Percentiles rank a stretch among this genome's conserved stretches.
These are phyloP conservation scores for Coelopa frigida DNA, from an alignment of 1,140 invertebrate genomes.

Conservation along the genomic window DNA sequence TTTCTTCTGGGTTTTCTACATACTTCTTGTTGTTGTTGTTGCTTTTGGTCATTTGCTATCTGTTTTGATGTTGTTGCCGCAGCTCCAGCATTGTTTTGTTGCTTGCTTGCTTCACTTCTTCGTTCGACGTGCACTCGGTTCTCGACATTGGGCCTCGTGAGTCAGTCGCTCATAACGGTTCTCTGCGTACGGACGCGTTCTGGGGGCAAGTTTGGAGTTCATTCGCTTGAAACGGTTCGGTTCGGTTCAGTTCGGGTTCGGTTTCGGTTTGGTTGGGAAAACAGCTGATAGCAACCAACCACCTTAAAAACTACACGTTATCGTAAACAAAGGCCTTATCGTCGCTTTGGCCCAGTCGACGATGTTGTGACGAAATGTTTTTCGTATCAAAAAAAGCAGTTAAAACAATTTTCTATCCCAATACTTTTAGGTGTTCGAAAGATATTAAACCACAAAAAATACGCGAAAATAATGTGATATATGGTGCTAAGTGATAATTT, in stretches of 20 bases:
- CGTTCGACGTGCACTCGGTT: conserved; percentile 11
- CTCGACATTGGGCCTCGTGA: conserved; percentile 1
- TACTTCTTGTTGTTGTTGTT: conserved; percentile 12
- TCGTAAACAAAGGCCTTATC: too few species aligned
- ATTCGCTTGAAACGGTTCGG: neutral
- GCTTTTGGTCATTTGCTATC: conserved; percentile 6
- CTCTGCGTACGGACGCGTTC: conserved; percentile 42
- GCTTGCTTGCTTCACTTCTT: too few species aligned
- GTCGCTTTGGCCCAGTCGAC: too few species aligned
- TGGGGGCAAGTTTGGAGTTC: neutral
- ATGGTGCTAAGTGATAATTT: too few species aligned
- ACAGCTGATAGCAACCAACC: conserved; percentile 5
- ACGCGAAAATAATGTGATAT: too few species aligned
- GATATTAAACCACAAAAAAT: too few species aligned
- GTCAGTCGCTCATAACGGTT: conserved; percentile 42
- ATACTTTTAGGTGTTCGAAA: too few species aligned
- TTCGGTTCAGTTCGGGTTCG: too few species aligned
- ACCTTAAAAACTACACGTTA: too few species aligned
- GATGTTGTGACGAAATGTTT: too few species aligned
- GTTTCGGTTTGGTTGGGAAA: neutral
- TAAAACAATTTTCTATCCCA: too few species aligned
- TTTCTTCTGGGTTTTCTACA: neutral
- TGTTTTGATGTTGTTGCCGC: conserved; percentile 9
- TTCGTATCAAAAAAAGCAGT: too few species aligned
- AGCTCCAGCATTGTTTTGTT: conserved; percentile 4